These are phyloP conservation scores for Tachystola acroxantha DNA, from an alignment of 2,888 invertebrate genomes.

Conservation along the genomic window DNA sequence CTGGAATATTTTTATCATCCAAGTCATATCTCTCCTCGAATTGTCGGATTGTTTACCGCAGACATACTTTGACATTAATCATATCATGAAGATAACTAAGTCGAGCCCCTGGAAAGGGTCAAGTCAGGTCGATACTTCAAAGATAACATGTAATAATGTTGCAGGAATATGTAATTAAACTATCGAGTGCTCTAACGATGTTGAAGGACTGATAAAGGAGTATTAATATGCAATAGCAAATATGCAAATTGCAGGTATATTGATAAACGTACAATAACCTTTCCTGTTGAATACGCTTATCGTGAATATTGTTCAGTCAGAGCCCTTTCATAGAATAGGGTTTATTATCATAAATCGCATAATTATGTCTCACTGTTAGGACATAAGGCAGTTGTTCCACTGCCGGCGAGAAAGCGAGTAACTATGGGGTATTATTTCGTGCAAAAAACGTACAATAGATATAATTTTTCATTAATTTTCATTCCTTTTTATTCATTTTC, in stretches of 20 bases:
- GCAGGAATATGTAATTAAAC: too few relatives aligned
- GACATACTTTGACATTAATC: conserved; percentile 4
- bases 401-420: too few relatives aligned
- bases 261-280: neutral
- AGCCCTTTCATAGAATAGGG: too few relatives aligned
- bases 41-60: conserved; percentile 1
- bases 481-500: too few relatives aligned
- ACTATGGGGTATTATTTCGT: too few relatives aligned
- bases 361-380: too few relatives aligned
- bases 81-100: conserved; percentile 11
- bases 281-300: neutral
- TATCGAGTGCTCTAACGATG: too few relatives aligned
- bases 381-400: too few relatives aligned
- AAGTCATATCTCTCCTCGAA: neutral
- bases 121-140: neutral
- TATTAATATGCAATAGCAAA: neutral
- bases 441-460: too few relatives aligned
- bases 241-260: neutral
- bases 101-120: conserved; percentile 12
- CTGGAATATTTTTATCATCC: conserved; percentile 1
- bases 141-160: neutral
- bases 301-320: too few relatives aligned
- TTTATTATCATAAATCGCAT: too few relatives aligned
- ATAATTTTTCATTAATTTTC: too few relatives aligned
- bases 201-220: neutral